Evolutionary conservation across 2,888 invertebrate species (phyloP).

Genomic region (Tricholauxania praeusta): DNA sequence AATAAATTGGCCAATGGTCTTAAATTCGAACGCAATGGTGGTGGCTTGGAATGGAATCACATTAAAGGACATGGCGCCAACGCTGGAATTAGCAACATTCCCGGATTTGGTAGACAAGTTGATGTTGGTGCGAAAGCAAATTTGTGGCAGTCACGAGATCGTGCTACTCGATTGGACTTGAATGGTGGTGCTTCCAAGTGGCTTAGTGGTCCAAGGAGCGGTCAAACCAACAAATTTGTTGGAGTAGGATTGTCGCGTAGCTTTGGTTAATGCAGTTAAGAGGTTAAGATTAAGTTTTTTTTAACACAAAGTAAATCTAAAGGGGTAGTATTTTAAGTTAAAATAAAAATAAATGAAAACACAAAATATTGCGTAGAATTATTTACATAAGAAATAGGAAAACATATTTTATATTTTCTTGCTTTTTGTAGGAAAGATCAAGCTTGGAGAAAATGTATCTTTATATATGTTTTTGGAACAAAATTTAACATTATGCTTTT

Average conservation of each 20-base stretch:
- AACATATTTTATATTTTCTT: too few species aligned
- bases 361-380: too few species aligned
- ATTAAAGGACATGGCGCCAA: slow-evolving; percentile 56
- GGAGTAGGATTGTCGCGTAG: slow-evolving; percentile 55
- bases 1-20: slow-evolving; percentile 60
- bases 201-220: slow-evolving; percentile 49
- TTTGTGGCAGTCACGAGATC: slow-evolving; percentile 53
- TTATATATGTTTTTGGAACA: too few species aligned
- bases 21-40: slow-evolving; percentile 60
- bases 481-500: too few species aligned
- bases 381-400: too few species aligned
- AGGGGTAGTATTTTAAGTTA: too few species aligned
- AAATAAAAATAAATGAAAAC: too few species aligned
- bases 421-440: too few species aligned
- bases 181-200: slow-evolving; percentile 53
- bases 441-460: too few species aligned
- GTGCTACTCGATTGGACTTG: slow-evolving; percentile 53
- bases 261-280: slow-evolving; percentile 42
- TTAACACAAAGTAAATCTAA: too few species aligned
- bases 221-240: slow-evolving; percentile 48
- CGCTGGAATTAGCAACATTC: slow-evolving; percentile 56
- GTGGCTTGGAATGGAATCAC: slow-evolving; percentile 57
- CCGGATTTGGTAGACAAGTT: slow-evolving; percentile 56
- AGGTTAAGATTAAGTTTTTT: too few species aligned
- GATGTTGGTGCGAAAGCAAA: slow-evolving; percentile 53